Base-by-base conservation (phyloP, 2,797 vertebrate genomes). In the Catostomus latipinnis region DNA sequence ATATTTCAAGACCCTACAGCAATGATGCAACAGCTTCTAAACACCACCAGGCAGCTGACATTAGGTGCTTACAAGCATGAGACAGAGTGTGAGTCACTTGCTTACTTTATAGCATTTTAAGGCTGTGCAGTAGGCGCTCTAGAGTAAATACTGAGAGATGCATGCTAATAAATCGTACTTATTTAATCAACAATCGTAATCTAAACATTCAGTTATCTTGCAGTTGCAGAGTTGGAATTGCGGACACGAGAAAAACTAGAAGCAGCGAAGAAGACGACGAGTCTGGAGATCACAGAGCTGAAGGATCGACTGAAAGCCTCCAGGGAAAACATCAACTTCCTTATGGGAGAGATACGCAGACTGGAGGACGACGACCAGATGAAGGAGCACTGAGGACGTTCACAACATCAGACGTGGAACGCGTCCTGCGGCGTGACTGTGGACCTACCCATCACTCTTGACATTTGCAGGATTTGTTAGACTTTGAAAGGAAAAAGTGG, bases 1-100 rank as follows among this genome's bases (percentile, higher is more conserved):
- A 99, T 99, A 90, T 99, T 99, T 90, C 98, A 99, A 88, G 98
- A 99, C 88, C 97, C 97, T 18, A 98, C 97, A 76, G 98, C 98
- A 70, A 99, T 99, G 97, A 99, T 98, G 98, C 97, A 98, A 83
- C 97, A 99, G 74, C 93, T 99, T 50, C 86, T 99, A 81, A 99
- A 97, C 72, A 98, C 98, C 0, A 98, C 97, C 69, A 96, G 97
- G 78, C 97, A 98, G 54, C 95, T 99, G 78, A 99, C 97, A 0
- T 90, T 99, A 68, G 98, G 98, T 70, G 96, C 98, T 71, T 99
- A 98, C 85, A 99, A 99, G 86, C 97, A 99, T 54, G 98, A 99
- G 93, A 99, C 97, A 0, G 98, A 99, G 86, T 99, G 97, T 99
- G 94, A 93, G 96, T 94, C 13, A 34, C 6, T 8, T 6, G 1